Evolutionary conservation across 2,113 vertebrate species (phyloP), one percentile per base, ranked within the genome.

Genomic region (Perccottus glenii): DNA sequence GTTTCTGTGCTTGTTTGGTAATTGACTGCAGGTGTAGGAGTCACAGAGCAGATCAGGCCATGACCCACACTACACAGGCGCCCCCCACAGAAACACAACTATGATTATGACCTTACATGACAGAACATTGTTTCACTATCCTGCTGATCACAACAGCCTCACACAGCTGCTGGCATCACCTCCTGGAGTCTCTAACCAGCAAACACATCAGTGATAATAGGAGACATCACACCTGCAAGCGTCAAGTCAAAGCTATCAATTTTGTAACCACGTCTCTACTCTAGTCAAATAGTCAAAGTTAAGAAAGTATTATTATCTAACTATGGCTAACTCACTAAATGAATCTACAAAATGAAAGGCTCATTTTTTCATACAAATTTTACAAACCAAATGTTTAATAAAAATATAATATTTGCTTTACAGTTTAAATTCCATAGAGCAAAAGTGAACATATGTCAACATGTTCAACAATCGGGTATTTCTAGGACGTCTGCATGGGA

Each of bases 81-180:
- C 62, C 61, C 80, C 56, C 80, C 56, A 78, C 56, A 66, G 68
- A 65, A 71, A n/a, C 9, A 60, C 69, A 36, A 47, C 67, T 2
- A 51, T 66, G 67, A 70, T 68, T 45, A 58, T 51, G 67, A 70
- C 60, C 46, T 48, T 19, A 62, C 67, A 60, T 52, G 70, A 65
- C 72, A 53, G 53, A 14, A 44, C 56, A 52, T 43, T 52, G 67
- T 67, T 64, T 61, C 12, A 5, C 50, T 50, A 56, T 51, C 77
- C 59, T 27, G 58, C 52, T 65, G 71, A 49, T 71, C 68, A 60
- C 55, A 71, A 62, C 68, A 60, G n/a, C 43, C 36, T 59, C n/a
- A 58, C 44, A 61, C 64, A 78, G 74, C 53, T 75, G 80, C 61
- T 83, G 71, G 62, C 52, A 47, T 51, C 53, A n/a, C 9, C 40